A percentile compares a stretch with the other conserved stretches of the same genome.
These are phyloP conservation scores for Condylura cristata DNA, from an alignment of 2,113 vertebrate genomes.

Conservation along the genomic window DNA sequence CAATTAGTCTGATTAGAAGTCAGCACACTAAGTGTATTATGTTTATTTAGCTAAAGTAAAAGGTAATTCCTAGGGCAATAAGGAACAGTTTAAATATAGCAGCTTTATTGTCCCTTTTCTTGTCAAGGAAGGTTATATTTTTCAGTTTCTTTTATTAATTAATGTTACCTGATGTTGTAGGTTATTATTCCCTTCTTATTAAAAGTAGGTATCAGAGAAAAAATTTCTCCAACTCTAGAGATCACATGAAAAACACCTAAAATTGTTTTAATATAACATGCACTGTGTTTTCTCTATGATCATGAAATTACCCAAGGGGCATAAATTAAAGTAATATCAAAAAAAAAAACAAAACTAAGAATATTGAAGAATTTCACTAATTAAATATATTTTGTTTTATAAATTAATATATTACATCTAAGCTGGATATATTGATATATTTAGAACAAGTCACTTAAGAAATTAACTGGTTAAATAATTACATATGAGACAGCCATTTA, in stretches of 20 bases:
- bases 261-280: not conserved
- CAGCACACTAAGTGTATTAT: not conserved
- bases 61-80: not conserved
- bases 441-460: not conserved
- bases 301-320: not conserved
- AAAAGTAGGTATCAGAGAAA: slow-evolving; percentile 27
- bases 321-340: slow-evolving; percentile 28
- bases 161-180: not conserved
- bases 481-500: slow-evolving; percentile 2
- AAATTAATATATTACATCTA: not conserved
- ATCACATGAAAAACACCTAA: slow-evolving; percentile 6
- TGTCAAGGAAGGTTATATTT: not conserved
- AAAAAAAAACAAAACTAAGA: slow-evolving; percentile 52
- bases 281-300: slow-evolving; percentile 15
- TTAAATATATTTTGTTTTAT: slow-evolving; percentile 1
- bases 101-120: slow-evolving; percentile 31
- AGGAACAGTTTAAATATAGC: not conserved
- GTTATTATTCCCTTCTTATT: not conserved
- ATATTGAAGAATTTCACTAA: slow-evolving; percentile 35
- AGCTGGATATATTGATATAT: not conserved
- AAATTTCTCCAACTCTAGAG: not conserved
- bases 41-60: slow-evolving; percentile 34
- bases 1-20: not conserved
- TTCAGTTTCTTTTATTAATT: slow-evolving; percentile 28
- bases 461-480: not conserved